Conservation (phyloP, 2,113 vertebrate genomes). For the Gnathonemus echidnorhynchus region DNA sequence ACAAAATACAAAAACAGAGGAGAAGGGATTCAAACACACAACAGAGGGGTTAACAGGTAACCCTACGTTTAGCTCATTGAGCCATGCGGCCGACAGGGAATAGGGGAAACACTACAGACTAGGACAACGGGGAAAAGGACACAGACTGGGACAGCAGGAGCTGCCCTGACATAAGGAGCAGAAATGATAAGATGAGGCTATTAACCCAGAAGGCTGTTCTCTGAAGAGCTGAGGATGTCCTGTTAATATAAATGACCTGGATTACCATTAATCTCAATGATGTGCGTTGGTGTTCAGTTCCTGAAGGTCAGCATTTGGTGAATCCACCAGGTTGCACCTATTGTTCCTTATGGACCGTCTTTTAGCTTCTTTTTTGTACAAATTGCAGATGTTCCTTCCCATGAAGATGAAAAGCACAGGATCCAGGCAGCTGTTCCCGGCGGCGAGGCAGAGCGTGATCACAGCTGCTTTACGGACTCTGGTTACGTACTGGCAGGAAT, state of each 20-base stretch:
- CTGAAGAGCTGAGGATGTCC: neutral
- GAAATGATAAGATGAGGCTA: neutral
- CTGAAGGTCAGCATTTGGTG: neutral
- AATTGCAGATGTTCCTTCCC: constrained; percentile 58
- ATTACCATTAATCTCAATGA: neutral
- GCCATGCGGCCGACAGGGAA: no score
- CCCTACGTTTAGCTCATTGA: no score
- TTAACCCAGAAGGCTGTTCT: neutral
- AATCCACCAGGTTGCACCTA: neutral
- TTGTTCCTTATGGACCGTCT: neutral
- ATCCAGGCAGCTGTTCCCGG: constrained; percentile 60
- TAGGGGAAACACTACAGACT: no score
- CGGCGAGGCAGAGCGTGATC: constrained; percentile 52
- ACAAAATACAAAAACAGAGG: no score
- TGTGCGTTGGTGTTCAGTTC: neutral
- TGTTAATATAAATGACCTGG: neutral
- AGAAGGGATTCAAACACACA: no score
- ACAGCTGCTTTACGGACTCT: constrained; percentile 46
- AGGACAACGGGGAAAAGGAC: no score
- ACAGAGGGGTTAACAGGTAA: no score
- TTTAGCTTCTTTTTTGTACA: constrained; percentile 17
- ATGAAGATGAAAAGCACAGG: constrained; percentile 71
- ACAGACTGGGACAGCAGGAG: no score
- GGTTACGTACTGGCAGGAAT: constrained; percentile 13
- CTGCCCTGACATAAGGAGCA: neutral